Percentiles rank a stretch among this genome's conserved stretches.
phyloP scores from a whole-genome alignment of 2,797 vertebrate genomes.

The Aulostomus chinensis region DNA sequence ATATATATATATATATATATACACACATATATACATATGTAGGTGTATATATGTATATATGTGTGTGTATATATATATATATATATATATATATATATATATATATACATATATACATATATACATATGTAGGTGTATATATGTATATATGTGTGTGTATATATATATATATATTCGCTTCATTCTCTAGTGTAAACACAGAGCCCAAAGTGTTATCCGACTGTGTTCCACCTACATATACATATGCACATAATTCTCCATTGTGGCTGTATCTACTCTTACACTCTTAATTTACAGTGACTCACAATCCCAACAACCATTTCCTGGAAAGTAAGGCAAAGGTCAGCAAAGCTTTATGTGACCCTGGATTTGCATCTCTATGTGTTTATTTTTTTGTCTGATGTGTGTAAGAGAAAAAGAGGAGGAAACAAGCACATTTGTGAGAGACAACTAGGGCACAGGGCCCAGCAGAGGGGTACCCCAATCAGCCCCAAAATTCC shows the following conservation, averaged over 20 bases:
- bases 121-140: too few species aligned
- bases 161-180: too few species aligned
- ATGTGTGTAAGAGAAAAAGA: conserved; percentile 2
- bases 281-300: conserved; percentile 26
- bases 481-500: conserved; percentile 58
- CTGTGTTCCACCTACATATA: conserved; percentile 1
- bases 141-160: too few species aligned
- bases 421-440: conserved; percentile 28
- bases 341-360: conserved; percentile 39
- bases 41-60: too few species aligned
- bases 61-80: too few species aligned
- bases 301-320: conserved; percentile 4
- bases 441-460: conserved; percentile 34
- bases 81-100: too few species aligned
- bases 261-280: not conserved
- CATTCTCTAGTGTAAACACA: too few species aligned
- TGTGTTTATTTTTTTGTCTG: conserved; percentile 25
- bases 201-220: too few species aligned
- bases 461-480: conserved; percentile 58
- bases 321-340: conserved; percentile 54
- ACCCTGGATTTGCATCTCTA: conserved; percentile 20
- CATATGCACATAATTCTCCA: conserved; percentile 6
- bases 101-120: too few species aligned
- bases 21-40: too few species aligned
- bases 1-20: too few species aligned